Evolutionary conservation across 2,113 vertebrate species (phyloP).

Genomic region (Saccopteryx leptura): DNA sequence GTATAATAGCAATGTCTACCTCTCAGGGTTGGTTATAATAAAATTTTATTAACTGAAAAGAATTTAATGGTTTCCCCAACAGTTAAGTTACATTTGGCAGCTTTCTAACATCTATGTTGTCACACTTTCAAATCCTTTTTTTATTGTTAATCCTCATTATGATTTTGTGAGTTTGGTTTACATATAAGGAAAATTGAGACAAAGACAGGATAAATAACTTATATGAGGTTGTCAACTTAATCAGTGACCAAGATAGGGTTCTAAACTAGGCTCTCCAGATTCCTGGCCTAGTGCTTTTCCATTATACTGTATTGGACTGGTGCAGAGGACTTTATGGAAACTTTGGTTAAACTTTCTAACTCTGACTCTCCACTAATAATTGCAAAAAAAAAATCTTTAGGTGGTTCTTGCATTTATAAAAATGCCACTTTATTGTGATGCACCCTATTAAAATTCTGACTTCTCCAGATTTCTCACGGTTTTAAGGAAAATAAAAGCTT

Average conservation of each 20-base stretch:
- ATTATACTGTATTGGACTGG: neutral
- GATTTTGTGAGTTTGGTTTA: neutral
- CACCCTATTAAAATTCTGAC: neutral
- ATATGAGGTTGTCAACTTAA: neutral
- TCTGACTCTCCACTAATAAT: constrained; percentile 12
- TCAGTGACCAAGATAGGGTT: neutral
- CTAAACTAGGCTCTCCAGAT: neutral
- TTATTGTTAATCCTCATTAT: neutral
- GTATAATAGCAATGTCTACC: neutral
- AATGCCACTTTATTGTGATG: neutral
- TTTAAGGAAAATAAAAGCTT: neutral
- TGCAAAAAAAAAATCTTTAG: constrained; percentile 27
- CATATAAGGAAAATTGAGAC: neutral
- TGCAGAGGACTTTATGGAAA: neutral
- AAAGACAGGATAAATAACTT: constrained; percentile 8
- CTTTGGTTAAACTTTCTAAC: neutral
- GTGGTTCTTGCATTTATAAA: neutral
- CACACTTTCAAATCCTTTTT: neutral
- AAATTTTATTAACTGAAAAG: constrained; percentile 48
- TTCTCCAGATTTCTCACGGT: neutral
- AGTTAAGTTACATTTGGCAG: neutral
- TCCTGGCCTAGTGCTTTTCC: neutral
- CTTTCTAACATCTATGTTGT: neutral
- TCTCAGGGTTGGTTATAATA: neutral
- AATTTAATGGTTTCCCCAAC: neutral